Evolutionary conservation across 2,113 vertebrate genomes (phyloP).

Genomic region (Ceyx cyanopectus): DNA sequence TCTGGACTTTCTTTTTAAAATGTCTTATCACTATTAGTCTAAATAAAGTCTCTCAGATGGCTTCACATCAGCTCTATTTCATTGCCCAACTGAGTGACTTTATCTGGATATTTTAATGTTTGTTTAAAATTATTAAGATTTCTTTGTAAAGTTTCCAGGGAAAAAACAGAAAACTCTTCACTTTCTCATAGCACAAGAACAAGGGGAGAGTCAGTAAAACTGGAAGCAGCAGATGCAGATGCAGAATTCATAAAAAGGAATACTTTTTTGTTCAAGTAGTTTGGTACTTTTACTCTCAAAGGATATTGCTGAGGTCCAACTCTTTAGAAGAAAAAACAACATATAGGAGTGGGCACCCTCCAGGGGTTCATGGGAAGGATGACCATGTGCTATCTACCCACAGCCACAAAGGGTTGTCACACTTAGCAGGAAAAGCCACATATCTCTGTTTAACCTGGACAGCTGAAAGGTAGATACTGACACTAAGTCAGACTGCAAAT

Average conservation of each 20-base stretch:
- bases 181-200: not conserved
- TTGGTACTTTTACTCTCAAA: not conserved
- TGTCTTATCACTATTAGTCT: conserved; percentile 3
- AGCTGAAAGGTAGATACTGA: not conserved
- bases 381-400: not conserved
- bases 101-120: conserved; percentile 35
- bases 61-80: conserved; percentile 26
- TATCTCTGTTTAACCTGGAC: not conserved
- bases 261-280: not conserved
- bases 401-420: not conserved
- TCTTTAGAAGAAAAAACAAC: not conserved
- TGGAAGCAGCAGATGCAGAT: not conserved
- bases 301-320: not conserved
- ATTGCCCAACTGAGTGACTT: not conserved
- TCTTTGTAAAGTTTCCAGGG: conserved; percentile 32
- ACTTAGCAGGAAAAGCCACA: not conserved
- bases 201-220: not conserved
- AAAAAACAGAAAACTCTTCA: not conserved
- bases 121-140: conserved; percentile 46
- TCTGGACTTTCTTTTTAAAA: conserved; percentile 20
- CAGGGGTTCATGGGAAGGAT: not conserved
- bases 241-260: not conserved
- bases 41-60: conserved; percentile 26
- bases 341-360: not conserved
- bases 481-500: not conserved